Base-by-base conservation (phyloP, 1,140 invertebrate genomes). In the Drosophila paulistorum region DNA sequence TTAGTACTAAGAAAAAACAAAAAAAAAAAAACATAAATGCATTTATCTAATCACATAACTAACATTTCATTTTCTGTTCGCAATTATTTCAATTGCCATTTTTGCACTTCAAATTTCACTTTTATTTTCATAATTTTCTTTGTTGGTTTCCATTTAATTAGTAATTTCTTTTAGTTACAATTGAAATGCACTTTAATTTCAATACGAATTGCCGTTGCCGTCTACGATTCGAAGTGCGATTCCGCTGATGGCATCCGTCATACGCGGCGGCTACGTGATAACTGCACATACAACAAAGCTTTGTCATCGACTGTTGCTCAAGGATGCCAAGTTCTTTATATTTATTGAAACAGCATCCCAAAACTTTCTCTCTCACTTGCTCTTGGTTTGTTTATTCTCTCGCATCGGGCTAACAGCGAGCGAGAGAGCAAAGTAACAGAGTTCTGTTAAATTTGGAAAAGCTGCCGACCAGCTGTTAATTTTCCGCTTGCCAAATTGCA, bases 191-290 rank as follows among this genome's bases (percentile, higher is more conserved):
- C 45, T 51, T 51, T 51, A 10, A 23, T 76, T 26, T 70, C 54
- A 20, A 41, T 37, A 35, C 64, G 42, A 54, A 20, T 14, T 7
- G 30, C 30, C 41, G 42, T 57, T 39, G 59, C 30, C 70, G 48
- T 55, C 57, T 48, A 48, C 9, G 9, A 48, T 20, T 20, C 7
- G 7, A 14, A 17, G 23, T 51, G 1, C 17, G 17, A 11, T 51
- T 23, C 45, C 45, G 45, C 10, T 51, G 17, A 14, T 33, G 30
- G 7, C 55, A 65, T 68, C 62, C 65, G 71, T 71, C 59, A 85
- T 67, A 83, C 84, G 68, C 84, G 76, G 70, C 83, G 84, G 65
- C 58, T 86, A 79, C 79, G 83, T 67, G 69, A 74, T 87, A 51
- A 68, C 65, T 73, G 69, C 54, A 39, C 11, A 45, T 23, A 54